A percentile compares a stretch with the other conserved stretches of the same genome.
Evolutionary conservation across 1,140 invertebrate species (phyloP).

Genomic region (Lineus longissimus): DNA sequence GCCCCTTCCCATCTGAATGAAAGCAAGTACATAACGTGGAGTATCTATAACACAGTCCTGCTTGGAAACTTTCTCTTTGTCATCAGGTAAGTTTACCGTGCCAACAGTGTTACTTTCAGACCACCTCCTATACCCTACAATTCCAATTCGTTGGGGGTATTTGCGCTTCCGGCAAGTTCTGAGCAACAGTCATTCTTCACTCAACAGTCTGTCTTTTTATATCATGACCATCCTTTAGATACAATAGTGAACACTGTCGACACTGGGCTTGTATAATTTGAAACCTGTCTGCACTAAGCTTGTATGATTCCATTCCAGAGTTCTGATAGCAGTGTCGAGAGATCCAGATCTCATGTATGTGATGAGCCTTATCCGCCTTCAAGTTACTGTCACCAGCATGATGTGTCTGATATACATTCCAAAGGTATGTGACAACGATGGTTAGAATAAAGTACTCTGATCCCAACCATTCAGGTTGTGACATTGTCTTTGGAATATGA

Average conservation of each 20-base stretch:
- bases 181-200: background rate
- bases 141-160: too few relatives aligned
- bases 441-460: too few relatives aligned
- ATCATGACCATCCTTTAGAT: too few relatives aligned
- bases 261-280: background rate
- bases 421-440: conserved; percentile 23
- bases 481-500: too few relatives aligned
- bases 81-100: conserved; percentile 73
- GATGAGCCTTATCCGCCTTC: conserved; percentile 30
- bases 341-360: conserved; percentile 37
- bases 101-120: background rate
- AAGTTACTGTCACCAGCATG: conserved; percentile 37
- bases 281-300: background rate
- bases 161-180: background rate
- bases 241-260: too few relatives aligned
- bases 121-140: too few relatives aligned
- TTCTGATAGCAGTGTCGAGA: conserved; percentile 24
- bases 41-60: conserved; percentile 88
- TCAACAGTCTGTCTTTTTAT: too few relatives aligned
- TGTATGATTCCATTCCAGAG: conserved; percentile 23
- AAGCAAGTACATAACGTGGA: conserved; percentile 83
- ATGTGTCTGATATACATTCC: conserved; percentile 37
- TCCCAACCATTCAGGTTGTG: too few relatives aligned
- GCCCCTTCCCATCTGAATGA: conserved; percentile 90
- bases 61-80: conserved; percentile 86